Conservation (phyloP, 2,888 invertebrate genomes). For the Drosophila atripex region DNA sequence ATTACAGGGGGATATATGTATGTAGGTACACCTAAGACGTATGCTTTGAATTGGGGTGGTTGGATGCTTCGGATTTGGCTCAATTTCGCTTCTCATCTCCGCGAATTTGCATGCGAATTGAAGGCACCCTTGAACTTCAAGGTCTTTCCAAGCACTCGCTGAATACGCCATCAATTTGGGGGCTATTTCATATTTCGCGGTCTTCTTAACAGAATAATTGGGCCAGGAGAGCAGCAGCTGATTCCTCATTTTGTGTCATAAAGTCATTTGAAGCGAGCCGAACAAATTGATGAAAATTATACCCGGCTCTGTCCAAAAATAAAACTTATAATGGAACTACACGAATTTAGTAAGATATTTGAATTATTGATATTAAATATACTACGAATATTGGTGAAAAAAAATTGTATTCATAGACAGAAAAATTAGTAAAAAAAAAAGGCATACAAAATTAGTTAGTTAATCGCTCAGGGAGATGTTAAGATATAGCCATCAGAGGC, state of each 20-base stretch:
- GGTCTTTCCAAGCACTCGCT: constrained; percentile 20
- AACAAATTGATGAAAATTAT: constrained; percentile 41
- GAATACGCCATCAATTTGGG: constrained; percentile 26
- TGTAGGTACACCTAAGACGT: not conserved
- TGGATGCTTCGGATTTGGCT: constrained; percentile 25
- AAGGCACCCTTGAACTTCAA: constrained; percentile 44
- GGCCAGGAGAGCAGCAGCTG: constrained; percentile 38
- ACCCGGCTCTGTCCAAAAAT: constrained; percentile 28
- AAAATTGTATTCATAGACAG: no score
- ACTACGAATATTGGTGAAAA: no score
- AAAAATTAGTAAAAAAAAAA: no score
- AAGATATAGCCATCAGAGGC: no score
- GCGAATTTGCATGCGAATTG: constrained; percentile 42
- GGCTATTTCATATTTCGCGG: constrained; percentile 30
- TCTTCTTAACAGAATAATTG: constrained; percentile 41
- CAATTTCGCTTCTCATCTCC: constrained; percentile 19
- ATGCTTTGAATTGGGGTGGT: constrained; percentile 28
- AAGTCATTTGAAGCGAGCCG: constrained; percentile 24
- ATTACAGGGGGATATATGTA: constrained; percentile 11
- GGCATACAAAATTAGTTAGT: no score
- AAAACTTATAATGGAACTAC: constrained; percentile 17
- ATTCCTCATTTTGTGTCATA: constrained; percentile 30
- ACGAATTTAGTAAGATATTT: no score
- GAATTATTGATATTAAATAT: no score
- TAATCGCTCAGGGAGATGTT: no score